A percentile compares a stretch with the other conserved stretches of the same genome.
Evolutionary conservation across 2,113 vertebrate species (phyloP).

Genomic region (Falcunculus frontatus): DNA sequence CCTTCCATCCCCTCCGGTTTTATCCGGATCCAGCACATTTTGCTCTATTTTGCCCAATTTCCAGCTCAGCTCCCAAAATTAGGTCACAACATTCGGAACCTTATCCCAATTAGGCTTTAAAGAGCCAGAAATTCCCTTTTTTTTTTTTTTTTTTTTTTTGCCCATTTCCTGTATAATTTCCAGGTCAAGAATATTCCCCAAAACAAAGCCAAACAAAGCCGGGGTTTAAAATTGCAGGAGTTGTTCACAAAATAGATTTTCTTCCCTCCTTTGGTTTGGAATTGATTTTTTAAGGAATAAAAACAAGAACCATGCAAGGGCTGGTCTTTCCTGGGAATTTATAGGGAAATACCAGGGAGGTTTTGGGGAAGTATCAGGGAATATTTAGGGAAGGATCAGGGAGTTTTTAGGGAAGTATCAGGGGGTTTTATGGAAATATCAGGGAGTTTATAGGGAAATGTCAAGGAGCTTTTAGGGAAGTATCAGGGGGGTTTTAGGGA

Average conservation of each 20-base stretch:
- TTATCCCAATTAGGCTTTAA: background rate
- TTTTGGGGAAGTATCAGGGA: too few relatives aligned
- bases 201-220: background rate
- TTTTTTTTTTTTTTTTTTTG: too few relatives aligned
- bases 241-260: background rate
- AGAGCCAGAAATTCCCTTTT: background rate
- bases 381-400: background rate
- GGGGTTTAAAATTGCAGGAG: background rate
- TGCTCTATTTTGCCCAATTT: background rate
- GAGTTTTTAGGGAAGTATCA: background rate
- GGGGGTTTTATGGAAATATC: background rate
- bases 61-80: background rate
- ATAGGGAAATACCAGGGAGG: background rate
- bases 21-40: background rate
- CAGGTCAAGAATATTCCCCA: background rate
- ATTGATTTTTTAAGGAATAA: background rate
- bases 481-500: background rate
- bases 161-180: background rate
- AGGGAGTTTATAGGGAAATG: fast-evolving
- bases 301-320: background rate
- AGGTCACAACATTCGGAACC: background rate
- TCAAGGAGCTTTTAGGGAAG: background rate
- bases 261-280: background rate
- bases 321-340: background rate
- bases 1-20: background rate